A percentile compares a stretch with the other conserved stretches of the same genome.
These are phyloP conservation scores for Yoshiicerus persimilis DNA, from an alignment of 1,140 invertebrate species.

Conservation along the genomic window DNA sequence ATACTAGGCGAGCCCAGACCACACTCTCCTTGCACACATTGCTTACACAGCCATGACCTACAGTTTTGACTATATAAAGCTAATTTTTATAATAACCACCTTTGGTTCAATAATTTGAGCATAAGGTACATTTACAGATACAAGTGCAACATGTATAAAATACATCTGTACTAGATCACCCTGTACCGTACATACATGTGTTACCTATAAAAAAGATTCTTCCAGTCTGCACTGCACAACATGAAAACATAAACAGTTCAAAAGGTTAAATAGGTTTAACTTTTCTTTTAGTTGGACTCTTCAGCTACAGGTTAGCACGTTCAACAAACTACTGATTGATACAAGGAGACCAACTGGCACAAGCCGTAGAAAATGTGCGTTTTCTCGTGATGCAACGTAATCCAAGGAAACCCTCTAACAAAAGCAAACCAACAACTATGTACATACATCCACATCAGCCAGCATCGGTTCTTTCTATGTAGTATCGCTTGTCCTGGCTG, in stretches of 20 bases:
- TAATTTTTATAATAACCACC: too few species aligned
- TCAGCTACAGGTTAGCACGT: conserved; percentile 25
- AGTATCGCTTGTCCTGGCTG: neutral
- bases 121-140: too few species aligned
- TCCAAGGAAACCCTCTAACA: neutral
- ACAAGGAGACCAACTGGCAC: conserved; percentile 19
- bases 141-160: too few species aligned
- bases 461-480: neutral
- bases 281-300: neutral
- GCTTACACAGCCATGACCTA: neutral
- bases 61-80: neutral
- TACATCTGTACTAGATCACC: too few species aligned
- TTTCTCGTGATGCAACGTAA: neutral
- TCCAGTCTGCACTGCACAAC: neutral
- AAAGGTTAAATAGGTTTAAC: neutral
- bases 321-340: conserved; percentile 32
- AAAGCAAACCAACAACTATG: neutral
- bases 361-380: conserved; percentile 20
- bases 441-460: neutral
- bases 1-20: neutral
- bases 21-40: neutral
- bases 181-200: too few species aligned
- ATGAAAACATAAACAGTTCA: neutral
- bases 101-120: too few species aligned
- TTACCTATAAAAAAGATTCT: too few species aligned